These are phyloP conservation scores for Holacanthella duospinosa DNA, from an alignment of 2,888 invertebrate species.

Conservation along the genomic window DNA sequence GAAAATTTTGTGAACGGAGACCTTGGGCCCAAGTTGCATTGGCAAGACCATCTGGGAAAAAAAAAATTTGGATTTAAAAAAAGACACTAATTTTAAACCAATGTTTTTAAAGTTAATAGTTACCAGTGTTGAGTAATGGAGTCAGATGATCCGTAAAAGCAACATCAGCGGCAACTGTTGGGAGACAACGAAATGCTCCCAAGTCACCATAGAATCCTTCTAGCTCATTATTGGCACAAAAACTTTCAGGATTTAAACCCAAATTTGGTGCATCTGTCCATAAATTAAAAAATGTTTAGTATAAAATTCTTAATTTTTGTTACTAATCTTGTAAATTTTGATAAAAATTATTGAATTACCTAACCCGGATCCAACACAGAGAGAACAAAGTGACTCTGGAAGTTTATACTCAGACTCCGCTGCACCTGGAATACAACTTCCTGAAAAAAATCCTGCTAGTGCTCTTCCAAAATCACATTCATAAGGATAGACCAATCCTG, in stretches of 20 bases:
- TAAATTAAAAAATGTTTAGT: not conserved
- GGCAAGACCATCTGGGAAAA: conserved; percentile 29
- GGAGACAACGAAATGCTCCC: conserved; percentile 35
- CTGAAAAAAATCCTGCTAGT: conserved; percentile 31
- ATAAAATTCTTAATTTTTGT: not conserved
- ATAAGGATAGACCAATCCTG: conserved; percentile 27
- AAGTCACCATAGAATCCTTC: conserved; percentile 37
- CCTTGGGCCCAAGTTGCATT: conserved; percentile 39
- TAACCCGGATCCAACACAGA: conserved; percentile 35
- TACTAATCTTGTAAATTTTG: not conserved
- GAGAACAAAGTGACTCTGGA: conserved; percentile 34
- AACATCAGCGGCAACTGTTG: conserved; percentile 34
- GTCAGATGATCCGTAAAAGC: conserved; percentile 36
- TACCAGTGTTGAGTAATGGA: conserved; percentile 35
- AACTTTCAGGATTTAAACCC: conserved; percentile 25
- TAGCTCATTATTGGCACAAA: conserved; percentile 35
- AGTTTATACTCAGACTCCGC: conserved; percentile 28
- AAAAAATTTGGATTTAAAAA: not conserved
- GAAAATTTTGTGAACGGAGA: conserved; percentile 39
- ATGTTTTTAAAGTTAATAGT: not conserved
- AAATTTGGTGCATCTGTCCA: conserved; percentile 33
- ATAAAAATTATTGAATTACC: too few species aligned
- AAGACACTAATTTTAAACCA: not conserved
- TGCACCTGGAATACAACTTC: conserved; percentile 37
- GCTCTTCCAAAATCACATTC: conserved; percentile 34